Conservation (phyloP, 2,113 vertebrate species). For the Podilymbus podiceps region DNA sequence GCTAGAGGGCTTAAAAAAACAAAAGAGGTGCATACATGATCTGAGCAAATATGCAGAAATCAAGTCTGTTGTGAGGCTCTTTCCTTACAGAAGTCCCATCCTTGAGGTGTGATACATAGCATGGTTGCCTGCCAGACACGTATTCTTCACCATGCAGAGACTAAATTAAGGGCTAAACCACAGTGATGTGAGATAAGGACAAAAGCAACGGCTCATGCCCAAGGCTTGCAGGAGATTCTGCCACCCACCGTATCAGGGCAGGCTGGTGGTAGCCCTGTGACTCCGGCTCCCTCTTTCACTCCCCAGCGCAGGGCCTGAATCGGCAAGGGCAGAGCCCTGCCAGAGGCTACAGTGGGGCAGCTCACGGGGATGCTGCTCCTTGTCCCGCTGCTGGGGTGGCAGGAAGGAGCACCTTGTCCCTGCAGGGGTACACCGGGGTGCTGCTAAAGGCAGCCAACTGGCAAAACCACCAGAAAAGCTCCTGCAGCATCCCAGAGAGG, state of each 20-base stretch:
- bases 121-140: neutral
- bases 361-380: neutral
- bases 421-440: neutral
- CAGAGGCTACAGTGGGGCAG: neutral
- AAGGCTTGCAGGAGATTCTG: neutral
- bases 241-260: accelerated
- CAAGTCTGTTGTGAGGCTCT: neutral
- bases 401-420: accelerated
- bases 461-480: neutral
- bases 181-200: neutral
- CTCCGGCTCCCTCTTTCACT: neutral
- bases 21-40: neutral
- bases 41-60: neutral
- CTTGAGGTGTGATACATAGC: neutral
- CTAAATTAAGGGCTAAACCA: neutral
- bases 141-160: neutral
- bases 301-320: neutral
- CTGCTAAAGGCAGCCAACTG: neutral
- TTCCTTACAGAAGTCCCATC: neutral
- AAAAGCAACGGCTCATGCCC: neutral
- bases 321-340: neutral
- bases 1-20: neutral
- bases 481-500: neutral
- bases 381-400: no score
- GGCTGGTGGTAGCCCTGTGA: neutral